Conservation (phyloP, 2,888 invertebrate genomes). For the Pedicia rivosa region DNA sequence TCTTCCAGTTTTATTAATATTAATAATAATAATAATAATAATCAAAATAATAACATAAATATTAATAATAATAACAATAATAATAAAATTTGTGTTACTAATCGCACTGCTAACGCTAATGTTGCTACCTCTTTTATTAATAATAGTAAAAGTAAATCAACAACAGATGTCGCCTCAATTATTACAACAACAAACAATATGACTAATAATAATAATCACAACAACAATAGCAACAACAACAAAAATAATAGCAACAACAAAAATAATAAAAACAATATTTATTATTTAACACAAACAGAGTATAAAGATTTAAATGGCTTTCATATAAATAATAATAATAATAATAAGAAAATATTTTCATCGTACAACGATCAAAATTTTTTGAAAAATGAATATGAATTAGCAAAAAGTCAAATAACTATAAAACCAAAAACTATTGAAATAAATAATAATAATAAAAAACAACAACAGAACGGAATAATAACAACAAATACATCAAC, state of each 20-base stretch:
- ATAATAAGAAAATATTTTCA: too few relatives aligned
- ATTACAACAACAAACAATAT: constrained; percentile 1
- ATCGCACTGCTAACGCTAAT: constrained; percentile 4
- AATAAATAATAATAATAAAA: neutral
- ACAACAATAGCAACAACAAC: neutral
- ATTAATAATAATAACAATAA: constrained; percentile 4
- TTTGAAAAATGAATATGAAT: constrained; percentile 26
- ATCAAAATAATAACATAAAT: constrained; percentile 4
- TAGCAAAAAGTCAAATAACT: constrained; percentile 26
- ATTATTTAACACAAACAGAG: constrained; percentile 9
- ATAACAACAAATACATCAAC: constrained; percentile 1
- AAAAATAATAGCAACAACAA: constrained; percentile 1
- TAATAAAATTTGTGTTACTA: constrained; percentile 4
- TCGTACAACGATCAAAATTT: too few relatives aligned
- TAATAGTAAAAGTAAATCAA: neutral
- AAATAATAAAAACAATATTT: neutral
- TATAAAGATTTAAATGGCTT: too few relatives aligned
- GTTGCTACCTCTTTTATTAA: constrained; percentile 4
- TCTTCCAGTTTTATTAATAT: constrained; percentile 7
- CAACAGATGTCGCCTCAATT: neutral
- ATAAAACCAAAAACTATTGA: constrained; percentile 9
- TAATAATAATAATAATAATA: constrained; percentile 3
- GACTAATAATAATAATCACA: too few relatives aligned
- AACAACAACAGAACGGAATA: neutral
- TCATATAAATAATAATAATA: too few relatives aligned